A percentile compares a stretch with the other conserved stretches of the same genome.
Conservation (phyloP, 37 sponge, comb jelly and placozoan genomes). For the Halisarca cf. caerulea region DNA sequence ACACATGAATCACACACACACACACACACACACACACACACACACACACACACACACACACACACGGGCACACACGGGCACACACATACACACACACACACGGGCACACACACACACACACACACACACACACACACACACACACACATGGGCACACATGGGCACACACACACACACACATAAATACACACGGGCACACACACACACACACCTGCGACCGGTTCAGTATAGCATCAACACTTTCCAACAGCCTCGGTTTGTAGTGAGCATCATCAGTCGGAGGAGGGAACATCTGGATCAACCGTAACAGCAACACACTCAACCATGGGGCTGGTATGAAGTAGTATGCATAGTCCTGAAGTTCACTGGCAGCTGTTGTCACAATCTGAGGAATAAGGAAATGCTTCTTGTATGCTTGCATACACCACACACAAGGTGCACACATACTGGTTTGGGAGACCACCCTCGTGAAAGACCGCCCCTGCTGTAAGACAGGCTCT, state of each 20-base stretch:
- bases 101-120: no score
- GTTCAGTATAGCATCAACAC: slow-evolving; percentile 84
- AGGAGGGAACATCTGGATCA: slow-evolving; percentile 79
- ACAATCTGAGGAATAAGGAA: slow-evolving; percentile 67
- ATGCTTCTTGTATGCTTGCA: no score
- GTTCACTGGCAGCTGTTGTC: slow-evolving; percentile 49
- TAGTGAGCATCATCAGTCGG: slow-evolving; percentile 83
- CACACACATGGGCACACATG: slow-evolving; percentile 23
- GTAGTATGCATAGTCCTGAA: slow-evolving; percentile 96
- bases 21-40: no score
- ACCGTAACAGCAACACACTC: slow-evolving; percentile 80
- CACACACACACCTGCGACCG: slow-evolving; percentile 52
- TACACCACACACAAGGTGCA: no score
- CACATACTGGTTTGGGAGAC: no score
- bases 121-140: background rate
- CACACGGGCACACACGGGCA: no score
- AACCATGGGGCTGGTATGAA: slow-evolving; percentile 97
- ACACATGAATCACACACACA: no score
- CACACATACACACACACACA: no score
- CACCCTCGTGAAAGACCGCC: no score
- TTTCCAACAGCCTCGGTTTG: slow-evolving; percentile 74
- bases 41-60: no score
- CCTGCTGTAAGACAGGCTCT: no score
- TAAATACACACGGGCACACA: no score
- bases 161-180: background rate